Evolutionary conservation across 1,140 invertebrate genomes (phyloP).

Genomic region (Drosophila rhopaloa): DNA sequence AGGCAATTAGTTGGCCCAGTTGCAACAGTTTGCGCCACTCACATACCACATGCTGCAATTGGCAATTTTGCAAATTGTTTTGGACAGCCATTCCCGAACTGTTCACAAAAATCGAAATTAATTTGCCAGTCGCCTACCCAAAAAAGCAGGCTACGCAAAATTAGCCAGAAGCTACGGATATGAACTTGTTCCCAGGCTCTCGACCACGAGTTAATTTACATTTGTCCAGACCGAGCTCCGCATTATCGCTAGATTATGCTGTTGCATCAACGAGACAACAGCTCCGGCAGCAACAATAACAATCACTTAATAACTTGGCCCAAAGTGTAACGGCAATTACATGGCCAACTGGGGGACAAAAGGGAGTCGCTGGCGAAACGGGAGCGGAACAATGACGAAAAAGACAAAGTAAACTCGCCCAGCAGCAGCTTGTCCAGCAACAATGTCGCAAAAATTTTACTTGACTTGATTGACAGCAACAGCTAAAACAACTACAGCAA

Average conservation of each 20-base stretch:
- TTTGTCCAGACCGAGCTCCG: slow-evolving; percentile 46
- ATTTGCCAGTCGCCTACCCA: slow-evolving; percentile 39
- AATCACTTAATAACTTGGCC: slow-evolving; percentile 77
- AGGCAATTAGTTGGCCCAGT: slow-evolving; percentile 58
- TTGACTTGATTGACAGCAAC: slow-evolving; percentile 74
- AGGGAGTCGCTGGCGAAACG: not conserved
- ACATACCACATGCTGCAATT: slow-evolving; percentile 31
- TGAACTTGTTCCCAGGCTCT: slow-evolving; percentile 20
- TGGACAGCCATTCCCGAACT: slow-evolving; percentile 8
- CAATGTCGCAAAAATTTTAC: slow-evolving; percentile 68
- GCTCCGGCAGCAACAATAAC: slow-evolving; percentile 33
- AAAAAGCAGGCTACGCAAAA: slow-evolving; percentile 37
- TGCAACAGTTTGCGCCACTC: slow-evolving; percentile 62
- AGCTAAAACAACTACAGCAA: slow-evolving; percentile 40
- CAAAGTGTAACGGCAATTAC: slow-evolving; percentile 75
- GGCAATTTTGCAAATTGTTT: slow-evolving; percentile 49
- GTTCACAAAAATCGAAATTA: slow-evolving; percentile 62
- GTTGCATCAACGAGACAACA: slow-evolving; percentile 35
- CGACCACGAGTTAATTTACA: slow-evolving; percentile 63
- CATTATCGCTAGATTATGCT: slow-evolving; percentile 77
- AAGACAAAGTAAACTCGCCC: slow-evolving; percentile 55
- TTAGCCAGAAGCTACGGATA: slow-evolving; percentile 5
- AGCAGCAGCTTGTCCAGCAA: slow-evolving; percentile 69
- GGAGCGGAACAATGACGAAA: slow-evolving; percentile 39
- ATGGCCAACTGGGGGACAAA: slow-evolving; percentile 45